Percentiles rank a stretch among this genome's conserved stretches.
phyloP scores from a whole-genome alignment of 2,113 vertebrate species.

The Acanthisitta chloris region DNA sequence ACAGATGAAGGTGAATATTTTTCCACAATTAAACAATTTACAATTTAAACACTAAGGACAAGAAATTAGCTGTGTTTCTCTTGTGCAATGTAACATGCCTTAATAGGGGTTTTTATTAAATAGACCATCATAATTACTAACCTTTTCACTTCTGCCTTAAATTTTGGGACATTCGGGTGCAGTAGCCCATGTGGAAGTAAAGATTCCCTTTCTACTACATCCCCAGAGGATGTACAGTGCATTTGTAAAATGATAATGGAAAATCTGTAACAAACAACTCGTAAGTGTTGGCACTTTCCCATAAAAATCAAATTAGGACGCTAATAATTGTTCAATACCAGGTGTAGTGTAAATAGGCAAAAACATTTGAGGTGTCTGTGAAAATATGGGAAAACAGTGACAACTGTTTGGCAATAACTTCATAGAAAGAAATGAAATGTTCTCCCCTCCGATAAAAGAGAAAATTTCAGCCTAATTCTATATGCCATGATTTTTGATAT shows the following conservation, averaged over 20 bases:
- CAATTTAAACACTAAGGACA: background rate
- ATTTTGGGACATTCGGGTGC: background rate
- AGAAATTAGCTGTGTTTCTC: background rate
- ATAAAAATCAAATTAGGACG: background rate
- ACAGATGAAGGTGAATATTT: too few relatives aligned
- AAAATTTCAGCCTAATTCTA: background rate
- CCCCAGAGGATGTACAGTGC: too few relatives aligned
- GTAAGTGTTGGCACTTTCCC: background rate
- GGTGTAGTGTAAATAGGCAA: background rate
- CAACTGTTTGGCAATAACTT: background rate
- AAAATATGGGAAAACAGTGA: background rate
- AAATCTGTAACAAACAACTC: background rate
- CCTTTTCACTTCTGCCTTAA: background rate
- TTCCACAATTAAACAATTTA: background rate
- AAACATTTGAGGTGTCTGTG: background rate
- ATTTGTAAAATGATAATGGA: background rate
- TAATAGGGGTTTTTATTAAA: background rate
- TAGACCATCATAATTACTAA: background rate
- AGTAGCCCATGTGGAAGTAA: background rate
- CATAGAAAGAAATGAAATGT: background rate
- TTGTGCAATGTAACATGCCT: background rate
- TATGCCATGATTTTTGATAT: background rate
- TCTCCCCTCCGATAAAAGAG: background rate
- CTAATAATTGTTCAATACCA: background rate
- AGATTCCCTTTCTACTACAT: background rate